Conservation (phyloP, 2,888 invertebrate genomes). For the Drosophila trichaetosa region DNA sequence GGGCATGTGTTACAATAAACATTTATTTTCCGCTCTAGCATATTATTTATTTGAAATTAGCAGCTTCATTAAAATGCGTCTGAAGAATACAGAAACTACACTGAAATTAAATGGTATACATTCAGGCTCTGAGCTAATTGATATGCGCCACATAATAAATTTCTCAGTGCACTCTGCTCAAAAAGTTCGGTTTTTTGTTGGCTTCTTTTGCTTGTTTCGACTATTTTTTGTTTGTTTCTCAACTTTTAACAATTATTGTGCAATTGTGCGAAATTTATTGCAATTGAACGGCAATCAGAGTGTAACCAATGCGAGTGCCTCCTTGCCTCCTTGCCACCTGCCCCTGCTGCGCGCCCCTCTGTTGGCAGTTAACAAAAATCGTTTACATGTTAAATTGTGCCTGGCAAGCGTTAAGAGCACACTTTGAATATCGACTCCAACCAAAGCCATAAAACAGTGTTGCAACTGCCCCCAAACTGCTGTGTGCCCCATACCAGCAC, state of each 20-base stretch:
- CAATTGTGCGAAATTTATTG: constrained; percentile 82
- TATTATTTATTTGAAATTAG: background rate
- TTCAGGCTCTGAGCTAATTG: constrained; percentile 42
- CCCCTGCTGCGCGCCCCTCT: background rate
- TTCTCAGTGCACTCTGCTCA: constrained; percentile 7
- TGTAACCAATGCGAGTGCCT: constrained; percentile 46
- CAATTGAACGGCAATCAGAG: constrained; percentile 80
- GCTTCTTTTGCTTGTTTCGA: constrained; percentile 6
- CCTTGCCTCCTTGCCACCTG: background rate
- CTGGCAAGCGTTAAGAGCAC: constrained; percentile 63
- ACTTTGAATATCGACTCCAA: constrained; percentile 56
- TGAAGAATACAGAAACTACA: background rate
- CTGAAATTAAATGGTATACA: background rate
- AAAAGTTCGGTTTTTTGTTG: constrained; percentile 3
- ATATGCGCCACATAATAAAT: constrained; percentile 43
- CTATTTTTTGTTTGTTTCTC: constrained; percentile 72
- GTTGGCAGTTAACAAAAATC: constrained; percentile 74
- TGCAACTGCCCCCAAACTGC: background rate
- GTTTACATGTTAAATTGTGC: constrained; percentile 82
- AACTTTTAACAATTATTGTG: constrained; percentile 82
- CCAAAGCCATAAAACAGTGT: constrained; percentile 39
- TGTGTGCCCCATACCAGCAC: background rate
- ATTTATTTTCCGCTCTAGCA: background rate
- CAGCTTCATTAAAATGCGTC: background rate
- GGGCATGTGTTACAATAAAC: background rate